Conservation (phyloP, 1,140 invertebrate genomes). For the Eciton burchellii region DNA sequence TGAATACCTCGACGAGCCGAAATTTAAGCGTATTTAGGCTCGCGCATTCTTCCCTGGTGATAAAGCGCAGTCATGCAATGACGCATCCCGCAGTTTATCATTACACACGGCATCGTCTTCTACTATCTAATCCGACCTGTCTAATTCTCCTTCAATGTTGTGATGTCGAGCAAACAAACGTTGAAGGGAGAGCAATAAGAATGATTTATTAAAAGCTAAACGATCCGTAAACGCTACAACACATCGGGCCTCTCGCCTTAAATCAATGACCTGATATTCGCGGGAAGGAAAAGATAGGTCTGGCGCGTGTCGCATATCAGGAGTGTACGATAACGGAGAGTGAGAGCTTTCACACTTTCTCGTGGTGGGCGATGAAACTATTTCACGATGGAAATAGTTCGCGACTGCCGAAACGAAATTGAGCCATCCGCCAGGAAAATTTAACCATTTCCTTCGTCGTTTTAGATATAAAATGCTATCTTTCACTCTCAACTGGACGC, state of each 20-base stretch:
- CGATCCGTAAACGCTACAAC: not conserved
- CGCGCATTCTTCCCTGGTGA: slow-evolving; percentile 35
- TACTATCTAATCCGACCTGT: slow-evolving; percentile 25
- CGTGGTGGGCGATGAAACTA: not conserved
- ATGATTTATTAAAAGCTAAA: slow-evolving; percentile 46
- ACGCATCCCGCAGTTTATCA: not conserved
- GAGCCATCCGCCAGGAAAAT: no score
- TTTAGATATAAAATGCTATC: no score
- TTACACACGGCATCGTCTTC: slow-evolving; percentile 8
- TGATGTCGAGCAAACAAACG: slow-evolving; percentile 29
- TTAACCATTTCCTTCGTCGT: no score
- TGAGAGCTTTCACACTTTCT: not conserved
- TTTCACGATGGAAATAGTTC: no score
- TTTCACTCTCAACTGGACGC: no score
- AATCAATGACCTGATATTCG: slow-evolving; percentile 33
- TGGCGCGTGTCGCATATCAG: not conserved
- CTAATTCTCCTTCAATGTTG: not conserved
- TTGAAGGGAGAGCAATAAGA: not conserved
- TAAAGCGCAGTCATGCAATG: no score
- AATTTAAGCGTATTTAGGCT: slow-evolving; percentile 32
- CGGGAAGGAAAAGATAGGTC: slow-evolving; percentile 27
- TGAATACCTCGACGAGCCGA: slow-evolving; percentile 21
- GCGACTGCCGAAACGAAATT: no score
- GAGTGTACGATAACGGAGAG: not conserved
- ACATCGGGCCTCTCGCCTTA: slow-evolving; percentile 29